Evolutionary conservation across 92 coral and sea anemone genomes (phyloP), one percentile per base, ranked within the genome.

Genomic region (Diadumene lineata): DNA sequence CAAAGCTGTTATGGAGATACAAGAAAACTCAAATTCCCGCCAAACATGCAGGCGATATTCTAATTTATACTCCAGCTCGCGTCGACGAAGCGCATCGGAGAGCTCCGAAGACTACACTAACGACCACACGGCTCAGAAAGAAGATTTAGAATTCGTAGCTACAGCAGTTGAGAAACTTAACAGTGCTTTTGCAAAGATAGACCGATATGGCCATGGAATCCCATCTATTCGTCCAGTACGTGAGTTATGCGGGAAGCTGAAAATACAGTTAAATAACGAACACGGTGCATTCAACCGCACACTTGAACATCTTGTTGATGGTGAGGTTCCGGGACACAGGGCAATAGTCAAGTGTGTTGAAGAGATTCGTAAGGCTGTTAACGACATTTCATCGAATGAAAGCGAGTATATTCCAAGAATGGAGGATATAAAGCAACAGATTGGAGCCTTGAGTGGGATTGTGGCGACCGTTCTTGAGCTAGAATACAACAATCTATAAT

Each of bases 171-270:
- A 88, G 72, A 91, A 81, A 62, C 79, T 91, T 7, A 79, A 77
- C 70, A 69, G 82, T 55, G 85, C 94, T 43, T 96, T 92, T 56
- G 91, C 86, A 33, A 69, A 84, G 26, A 79, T 96, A 23, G 96
- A 96, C 68, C 90, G 99, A 0, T 96, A 96, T 34, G 97, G 99
- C 23, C 92, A 92, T 15, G 99, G 94, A 1, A 89, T 96, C 0
- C 99, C 99, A 6, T 96, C 93, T 46, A 88, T 92, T 65, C 88
- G 99, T 26, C 88, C 99, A 2, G 93, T 89, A 32, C 87, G 97
- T 18, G 99, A 96, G 62, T 85, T 96, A 24, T 89, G 96, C 43
- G 96, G 96, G 0, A 90, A 90, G 38, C 70, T 96, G 48, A 86
- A 84, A 25, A 66, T 88, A 29, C 97, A 96, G 60, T 81, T 96